These are phyloP conservation scores for Nothobranchius kuhntae DNA, from an alignment of 2,113 vertebrate species.

Conservation along the genomic window DNA sequence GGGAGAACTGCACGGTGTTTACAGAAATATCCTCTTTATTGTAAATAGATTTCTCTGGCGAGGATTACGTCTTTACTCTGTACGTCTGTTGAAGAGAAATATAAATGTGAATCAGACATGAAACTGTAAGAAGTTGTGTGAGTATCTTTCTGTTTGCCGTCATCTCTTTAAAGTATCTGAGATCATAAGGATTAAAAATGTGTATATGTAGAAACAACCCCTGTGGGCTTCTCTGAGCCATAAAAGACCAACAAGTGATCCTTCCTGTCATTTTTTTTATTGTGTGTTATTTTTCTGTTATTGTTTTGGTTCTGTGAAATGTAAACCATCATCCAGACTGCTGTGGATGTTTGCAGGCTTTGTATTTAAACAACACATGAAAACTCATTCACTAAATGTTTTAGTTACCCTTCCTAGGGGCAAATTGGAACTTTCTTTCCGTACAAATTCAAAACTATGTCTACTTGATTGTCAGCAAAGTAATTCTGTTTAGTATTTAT, in stretches of 20 bases:
- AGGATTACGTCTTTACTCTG: conserved; percentile 83
- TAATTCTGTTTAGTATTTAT: too few relatives aligned
- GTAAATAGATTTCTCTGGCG: conserved; percentile 86
- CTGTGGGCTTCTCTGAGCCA: conserved; percentile 56
- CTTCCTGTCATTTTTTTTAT: conserved; percentile 62
- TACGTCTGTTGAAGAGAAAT: conserved; percentile 83
- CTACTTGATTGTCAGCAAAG: too few relatives aligned
- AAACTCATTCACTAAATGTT: conserved; percentile 15
- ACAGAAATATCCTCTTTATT: conserved; percentile 83
- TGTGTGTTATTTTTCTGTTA: conserved; percentile 67
- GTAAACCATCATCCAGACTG: conserved; percentile 27
- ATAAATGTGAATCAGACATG: conserved; percentile 80
- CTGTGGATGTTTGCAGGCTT: conserved; percentile 42
- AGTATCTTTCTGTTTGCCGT: conserved; percentile 71
- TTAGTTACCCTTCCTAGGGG: conserved; percentile 19
- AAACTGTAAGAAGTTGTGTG: conserved; percentile 76
- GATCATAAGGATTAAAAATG: conserved; percentile 60
- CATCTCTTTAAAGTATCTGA: conserved; percentile 67
- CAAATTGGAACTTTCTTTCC: too few relatives aligned
- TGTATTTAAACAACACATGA: conserved; percentile 46
- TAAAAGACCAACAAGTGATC: conserved; percentile 60
- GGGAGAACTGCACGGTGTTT: conserved; percentile 85
- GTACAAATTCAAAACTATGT: too few relatives aligned
- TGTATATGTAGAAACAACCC: conserved; percentile 64
- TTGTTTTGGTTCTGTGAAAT: conserved; percentile 72